Conservation (phyloP, 2,888 invertebrate species). For the Petrolisthes manimaculis region DNA sequence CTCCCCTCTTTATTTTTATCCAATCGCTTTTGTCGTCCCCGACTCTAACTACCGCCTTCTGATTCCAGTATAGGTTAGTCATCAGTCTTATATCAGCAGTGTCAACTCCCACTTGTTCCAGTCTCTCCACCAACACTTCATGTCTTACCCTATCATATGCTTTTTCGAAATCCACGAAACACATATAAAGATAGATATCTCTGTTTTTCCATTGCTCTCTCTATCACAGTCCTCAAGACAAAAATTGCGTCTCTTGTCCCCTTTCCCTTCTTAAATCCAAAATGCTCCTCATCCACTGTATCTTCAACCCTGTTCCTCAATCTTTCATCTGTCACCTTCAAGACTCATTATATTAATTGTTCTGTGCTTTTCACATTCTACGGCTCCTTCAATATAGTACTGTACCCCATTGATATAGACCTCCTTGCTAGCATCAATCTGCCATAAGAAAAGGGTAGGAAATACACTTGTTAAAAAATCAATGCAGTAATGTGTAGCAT, state of each 20-base stretch:
- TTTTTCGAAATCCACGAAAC: neutral
- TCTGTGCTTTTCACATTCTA: too few relatives aligned
- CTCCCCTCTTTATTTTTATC: neutral
- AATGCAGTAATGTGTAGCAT: too few relatives aligned
- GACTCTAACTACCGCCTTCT: neutral
- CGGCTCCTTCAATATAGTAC: too few relatives aligned
- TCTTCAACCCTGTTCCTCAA: too few relatives aligned
- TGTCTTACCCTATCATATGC: neutral
- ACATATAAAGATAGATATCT: neutral
- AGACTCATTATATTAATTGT: too few relatives aligned
- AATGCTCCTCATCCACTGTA: too few relatives aligned
- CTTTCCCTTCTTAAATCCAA: neutral
- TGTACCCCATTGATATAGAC: too few relatives aligned
- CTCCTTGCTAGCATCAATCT: too few relatives aligned
- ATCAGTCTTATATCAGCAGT: neutral
- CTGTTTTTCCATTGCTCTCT: neutral
- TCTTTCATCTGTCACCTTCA: too few relatives aligned
- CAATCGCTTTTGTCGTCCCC: neutral
- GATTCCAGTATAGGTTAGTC: neutral
- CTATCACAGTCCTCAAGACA: neutral
- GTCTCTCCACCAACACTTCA: neutral
- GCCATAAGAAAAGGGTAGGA: too few relatives aligned
- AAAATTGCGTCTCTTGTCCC: slow-evolving; percentile 4
- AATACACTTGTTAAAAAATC: too few relatives aligned
- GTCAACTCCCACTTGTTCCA: neutral